Evolutionary conservation across 1,140 invertebrate genomes (phyloP).

Genomic region (Trachelipus rathkii): DNA sequence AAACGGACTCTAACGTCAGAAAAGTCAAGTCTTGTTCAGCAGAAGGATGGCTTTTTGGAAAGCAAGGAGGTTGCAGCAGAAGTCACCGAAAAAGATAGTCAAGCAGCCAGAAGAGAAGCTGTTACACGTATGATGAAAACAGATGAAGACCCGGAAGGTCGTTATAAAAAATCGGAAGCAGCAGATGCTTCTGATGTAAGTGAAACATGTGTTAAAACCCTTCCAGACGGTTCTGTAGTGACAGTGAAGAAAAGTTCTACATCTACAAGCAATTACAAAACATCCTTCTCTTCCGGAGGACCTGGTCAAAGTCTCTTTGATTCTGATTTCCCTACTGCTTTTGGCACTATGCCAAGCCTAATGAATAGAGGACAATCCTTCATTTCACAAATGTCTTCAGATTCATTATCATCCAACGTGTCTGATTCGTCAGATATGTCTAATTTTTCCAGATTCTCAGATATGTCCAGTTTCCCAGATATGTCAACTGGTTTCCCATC

Average conservation of each 20-base stretch:
- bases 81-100: conserved; percentile 39
- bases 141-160: conserved; percentile 42
- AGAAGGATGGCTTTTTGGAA: conserved; percentile 40
- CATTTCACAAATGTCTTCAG: conserved; percentile 42
- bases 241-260: conserved; percentile 42
- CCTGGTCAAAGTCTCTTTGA: conserved; percentile 26
- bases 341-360: conserved; percentile 35
- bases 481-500: conserved; percentile 10
- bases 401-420: conserved; percentile 36
- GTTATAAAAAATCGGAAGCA: conserved; percentile 37
- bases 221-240: conserved; percentile 41
- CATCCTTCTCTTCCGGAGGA: conserved; percentile 27
- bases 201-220: conserved; percentile 38
- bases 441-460: conserved; percentile 32
- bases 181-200: conserved; percentile 43
- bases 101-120: conserved; percentile 39
- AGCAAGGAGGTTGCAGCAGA: conserved; percentile 37
- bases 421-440: conserved; percentile 34
- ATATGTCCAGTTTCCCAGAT: conserved; percentile 36
- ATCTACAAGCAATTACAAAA: conserved; percentile 33
- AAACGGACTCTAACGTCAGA: conserved; percentile 37
- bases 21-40: conserved; percentile 39
- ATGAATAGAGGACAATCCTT: conserved; percentile 38
- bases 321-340: conserved; percentile 32
- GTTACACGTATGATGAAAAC: conserved; percentile 29